Conservation (phyloP, 2,797 vertebrate genomes). For the Xenops minutus region DNA sequence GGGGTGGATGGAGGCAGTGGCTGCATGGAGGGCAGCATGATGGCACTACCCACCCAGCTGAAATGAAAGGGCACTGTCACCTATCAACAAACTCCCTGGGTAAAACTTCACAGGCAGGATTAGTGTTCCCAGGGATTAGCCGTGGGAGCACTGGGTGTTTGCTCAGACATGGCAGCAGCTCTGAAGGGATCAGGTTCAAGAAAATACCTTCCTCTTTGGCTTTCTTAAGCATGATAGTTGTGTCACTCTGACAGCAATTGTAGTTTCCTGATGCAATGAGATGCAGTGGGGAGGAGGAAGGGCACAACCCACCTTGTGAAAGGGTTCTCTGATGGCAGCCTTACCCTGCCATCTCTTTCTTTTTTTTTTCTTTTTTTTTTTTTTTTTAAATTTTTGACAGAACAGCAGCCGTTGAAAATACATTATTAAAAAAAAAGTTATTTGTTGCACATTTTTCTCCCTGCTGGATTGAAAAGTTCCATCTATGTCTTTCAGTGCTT, state of each 20-base stretch:
- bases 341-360: neutral
- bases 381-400: too few species aligned
- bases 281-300: neutral
- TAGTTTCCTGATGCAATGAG: neutral
- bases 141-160: fast-evolving
- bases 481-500: neutral
- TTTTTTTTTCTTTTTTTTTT: too few species aligned
- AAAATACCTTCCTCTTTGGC: neutral
- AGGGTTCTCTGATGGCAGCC: neutral
- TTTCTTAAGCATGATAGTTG: neutral
- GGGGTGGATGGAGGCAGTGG: neutral
- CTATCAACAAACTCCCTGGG: fast-evolving
- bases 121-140: neutral
- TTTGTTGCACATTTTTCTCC: neutral
- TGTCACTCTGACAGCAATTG: neutral
- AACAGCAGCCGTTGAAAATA: neutral
- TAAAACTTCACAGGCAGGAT: neutral
- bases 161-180: neutral
- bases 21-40: fast-evolving
- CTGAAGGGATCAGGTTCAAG: neutral
- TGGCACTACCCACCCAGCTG: fast-evolving
- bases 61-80: fast-evolving
- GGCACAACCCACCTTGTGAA: neutral
- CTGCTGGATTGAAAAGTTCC: neutral
- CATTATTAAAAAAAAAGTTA: neutral